A percentile compares a stretch with the other conserved stretches of the same genome.
These are phyloP conservation scores for Cybosia mesomella DNA, from an alignment of 2,888 invertebrate species.

Conservation along the genomic window DNA sequence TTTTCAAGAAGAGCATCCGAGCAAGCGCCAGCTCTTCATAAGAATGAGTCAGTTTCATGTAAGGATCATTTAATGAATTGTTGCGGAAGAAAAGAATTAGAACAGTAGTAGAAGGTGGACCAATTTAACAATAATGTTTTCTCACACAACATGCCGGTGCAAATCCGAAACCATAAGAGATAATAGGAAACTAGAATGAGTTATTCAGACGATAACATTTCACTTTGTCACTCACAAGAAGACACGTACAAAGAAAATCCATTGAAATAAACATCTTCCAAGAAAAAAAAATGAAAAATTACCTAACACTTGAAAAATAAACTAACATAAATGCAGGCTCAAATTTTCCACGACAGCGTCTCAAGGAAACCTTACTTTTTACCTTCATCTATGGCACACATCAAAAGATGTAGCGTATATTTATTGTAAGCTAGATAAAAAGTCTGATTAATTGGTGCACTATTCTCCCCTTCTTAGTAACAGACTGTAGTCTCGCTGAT, in stretches of 20 bases:
- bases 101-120: no score
- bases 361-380: slow-evolving; percentile 75
- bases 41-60: no score
- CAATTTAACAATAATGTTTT: no score
- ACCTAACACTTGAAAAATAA: slow-evolving; percentile 78
- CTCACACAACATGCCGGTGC: no score
- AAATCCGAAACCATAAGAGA: no score
- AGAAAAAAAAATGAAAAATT: slow-evolving; percentile 58
- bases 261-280: slow-evolving; percentile 27
- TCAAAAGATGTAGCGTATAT: slow-evolving; percentile 22
- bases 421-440: neutral
- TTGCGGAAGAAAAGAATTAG: no score
- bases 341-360: slow-evolving; percentile 74
- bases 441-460: neutral
- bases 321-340: slow-evolving; percentile 79
- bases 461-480: neutral
- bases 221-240: neutral
- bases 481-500: no score
- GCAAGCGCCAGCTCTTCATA: no score
- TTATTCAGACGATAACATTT: neutral
- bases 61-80: no score
- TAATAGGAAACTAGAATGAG: no score
- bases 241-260: slow-evolving; percentile 32
- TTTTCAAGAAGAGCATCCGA: no score
- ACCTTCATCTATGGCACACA: slow-evolving; percentile 53